Conservation (phyloP, 2,113 vertebrate species). For the Nipponia nippon region DNA sequence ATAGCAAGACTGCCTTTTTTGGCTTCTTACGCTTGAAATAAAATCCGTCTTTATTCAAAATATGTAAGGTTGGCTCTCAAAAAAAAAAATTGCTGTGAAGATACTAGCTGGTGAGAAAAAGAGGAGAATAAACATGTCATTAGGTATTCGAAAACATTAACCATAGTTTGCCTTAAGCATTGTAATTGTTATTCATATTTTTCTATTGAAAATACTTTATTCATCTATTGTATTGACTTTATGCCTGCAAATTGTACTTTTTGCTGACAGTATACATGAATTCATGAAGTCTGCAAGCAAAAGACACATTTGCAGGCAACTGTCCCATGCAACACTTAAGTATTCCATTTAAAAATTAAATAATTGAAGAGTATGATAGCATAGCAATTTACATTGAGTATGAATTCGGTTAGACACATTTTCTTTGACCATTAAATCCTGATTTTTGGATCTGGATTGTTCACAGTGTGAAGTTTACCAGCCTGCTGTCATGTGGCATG, state of each 20-base stretch:
- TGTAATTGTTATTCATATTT: background rate
- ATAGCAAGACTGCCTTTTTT: background rate
- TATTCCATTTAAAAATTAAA: background rate
- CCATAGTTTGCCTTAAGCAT: background rate
- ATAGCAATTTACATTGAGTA: background rate
- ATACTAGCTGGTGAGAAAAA: background rate
- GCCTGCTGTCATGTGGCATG: accelerated
- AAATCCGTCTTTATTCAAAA: background rate
- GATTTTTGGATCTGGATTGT: background rate
- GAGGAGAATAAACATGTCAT: background rate
- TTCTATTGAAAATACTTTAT: background rate
- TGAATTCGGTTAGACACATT: background rate
- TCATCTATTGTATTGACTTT: background rate
- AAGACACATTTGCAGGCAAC: background rate
- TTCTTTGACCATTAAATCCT: background rate
- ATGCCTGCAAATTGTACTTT: background rate
- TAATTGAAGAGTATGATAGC: background rate
- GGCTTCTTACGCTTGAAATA: background rate
- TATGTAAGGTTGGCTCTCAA: background rate
- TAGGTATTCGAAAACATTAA: background rate
- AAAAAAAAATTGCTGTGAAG: background rate
- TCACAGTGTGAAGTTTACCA: background rate
- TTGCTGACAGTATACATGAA: background rate
- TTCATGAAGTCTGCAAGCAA: background rate
- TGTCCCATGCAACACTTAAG: background rate